A percentile compares a stretch with the other conserved stretches of the same genome.
phyloP scores from a whole-genome alignment of 2,797 vertebrate species.

The Gallinago stenura region DNA sequence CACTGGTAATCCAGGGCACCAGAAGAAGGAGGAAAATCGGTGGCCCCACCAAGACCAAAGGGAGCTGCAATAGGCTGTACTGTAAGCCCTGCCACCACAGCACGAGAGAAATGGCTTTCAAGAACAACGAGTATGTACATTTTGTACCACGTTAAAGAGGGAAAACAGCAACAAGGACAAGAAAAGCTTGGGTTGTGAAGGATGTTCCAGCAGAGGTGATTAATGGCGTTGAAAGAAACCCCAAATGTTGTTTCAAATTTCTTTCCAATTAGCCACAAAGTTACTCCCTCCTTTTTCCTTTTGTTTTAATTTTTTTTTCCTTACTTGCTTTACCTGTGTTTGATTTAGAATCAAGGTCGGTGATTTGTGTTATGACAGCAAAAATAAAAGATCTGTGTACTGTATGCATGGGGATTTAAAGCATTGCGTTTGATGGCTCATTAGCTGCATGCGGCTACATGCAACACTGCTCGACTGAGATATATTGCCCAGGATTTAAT shows the following conservation, averaged over 20 bases:
- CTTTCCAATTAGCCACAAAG: slow-evolving; percentile 21
- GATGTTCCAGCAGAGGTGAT: slow-evolving; percentile 59
- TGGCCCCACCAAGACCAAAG: rapidly evolving
- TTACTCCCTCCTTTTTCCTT: background rate
- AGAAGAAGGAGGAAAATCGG: background rate
- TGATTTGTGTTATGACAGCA: slow-evolving; percentile 42
- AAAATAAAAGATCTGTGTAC: slow-evolving; percentile 29
- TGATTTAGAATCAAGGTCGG: slow-evolving; percentile 46
- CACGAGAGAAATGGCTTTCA: background rate
- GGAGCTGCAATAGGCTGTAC: background rate
- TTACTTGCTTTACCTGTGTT: slow-evolving; percentile 24
- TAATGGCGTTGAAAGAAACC: slow-evolving; percentile 52
- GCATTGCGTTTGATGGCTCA: slow-evolving; percentile 33
- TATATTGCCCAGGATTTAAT: slow-evolving; percentile 51
- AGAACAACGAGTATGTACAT: background rate
- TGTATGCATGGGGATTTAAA: slow-evolving; percentile 38
- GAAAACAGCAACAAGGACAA: background rate
- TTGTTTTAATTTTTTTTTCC: rapidly evolving
- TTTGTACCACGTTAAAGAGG: background rate
- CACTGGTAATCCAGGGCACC: background rate
- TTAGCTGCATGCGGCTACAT: slow-evolving; percentile 51
- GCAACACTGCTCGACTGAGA: slow-evolving; percentile 37
- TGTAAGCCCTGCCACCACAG: background rate
- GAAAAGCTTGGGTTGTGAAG: background rate
- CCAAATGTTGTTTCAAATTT: slow-evolving; percentile 11